Conservation (phyloP, 2,113 vertebrate species). For the Platanista minor region DNA sequence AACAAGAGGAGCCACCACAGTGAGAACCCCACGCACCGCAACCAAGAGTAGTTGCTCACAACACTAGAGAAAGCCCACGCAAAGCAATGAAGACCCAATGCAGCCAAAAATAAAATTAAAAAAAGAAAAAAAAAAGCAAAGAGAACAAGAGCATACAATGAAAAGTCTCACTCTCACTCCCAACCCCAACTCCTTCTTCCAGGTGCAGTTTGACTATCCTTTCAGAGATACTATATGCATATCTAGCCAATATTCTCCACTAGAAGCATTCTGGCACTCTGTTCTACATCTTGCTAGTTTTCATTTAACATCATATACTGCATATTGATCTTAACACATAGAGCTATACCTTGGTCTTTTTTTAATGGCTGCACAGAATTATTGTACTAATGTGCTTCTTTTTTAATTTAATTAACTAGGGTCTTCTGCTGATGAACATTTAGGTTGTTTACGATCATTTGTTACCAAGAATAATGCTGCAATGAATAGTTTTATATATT, state of each 20-base stretch:
- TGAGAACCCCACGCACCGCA: neutral
- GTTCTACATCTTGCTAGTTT: neutral
- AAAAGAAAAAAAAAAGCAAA: neutral
- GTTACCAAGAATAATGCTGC: neutral
- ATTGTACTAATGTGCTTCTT: neutral
- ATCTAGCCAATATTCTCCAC: neutral
- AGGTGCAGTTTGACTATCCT: neutral
- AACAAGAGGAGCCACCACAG: neutral
- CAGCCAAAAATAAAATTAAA: neutral
- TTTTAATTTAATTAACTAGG: neutral
- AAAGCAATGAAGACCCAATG: neutral
- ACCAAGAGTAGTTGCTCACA: neutral
- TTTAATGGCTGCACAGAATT: neutral
- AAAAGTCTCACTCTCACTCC: neutral
- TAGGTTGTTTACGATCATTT: neutral
- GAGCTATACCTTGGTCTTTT: neutral
- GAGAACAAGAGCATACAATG: neutral
- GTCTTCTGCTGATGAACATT: neutral
- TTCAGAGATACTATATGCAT: neutral
- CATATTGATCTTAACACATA: neutral
- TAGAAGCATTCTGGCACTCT: neutral
- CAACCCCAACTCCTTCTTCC: neutral
- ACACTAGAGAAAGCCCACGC: neutral
- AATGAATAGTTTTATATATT: neutral
- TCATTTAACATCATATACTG: neutral